Percentiles rank a stretch among this genome's conserved stretches.
Conservation (phyloP, 2,888 invertebrate species). For the Argyra leucocephala region DNA sequence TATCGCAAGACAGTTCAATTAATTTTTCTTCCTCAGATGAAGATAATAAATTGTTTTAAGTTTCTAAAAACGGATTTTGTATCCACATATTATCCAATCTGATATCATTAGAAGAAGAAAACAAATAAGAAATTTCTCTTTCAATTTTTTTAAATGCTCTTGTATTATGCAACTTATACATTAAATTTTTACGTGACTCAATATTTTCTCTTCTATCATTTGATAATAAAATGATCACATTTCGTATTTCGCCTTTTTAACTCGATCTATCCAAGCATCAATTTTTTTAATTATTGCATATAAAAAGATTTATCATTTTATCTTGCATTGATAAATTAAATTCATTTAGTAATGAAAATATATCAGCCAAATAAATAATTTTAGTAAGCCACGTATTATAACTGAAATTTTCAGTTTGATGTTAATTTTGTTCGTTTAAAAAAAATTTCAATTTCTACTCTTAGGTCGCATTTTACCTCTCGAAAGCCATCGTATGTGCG, state of each 20-base stretch:
- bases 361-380: conserved; percentile 9
- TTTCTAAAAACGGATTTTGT: conserved; percentile 10
- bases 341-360: conserved; percentile 9
- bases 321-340: conserved; percentile 3
- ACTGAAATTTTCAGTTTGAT: conserved; percentile 2
- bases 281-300: conserved; percentile 13
- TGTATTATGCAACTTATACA: conserved; percentile 5
- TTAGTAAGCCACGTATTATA: conserved; percentile 11
- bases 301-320: conserved; percentile 7
- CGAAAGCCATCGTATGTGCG: conserved; percentile 12
- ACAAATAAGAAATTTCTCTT: conserved; percentile 8
- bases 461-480: conserved; percentile 12
- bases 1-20: conserved; percentile 25
- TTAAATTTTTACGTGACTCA: background rate
- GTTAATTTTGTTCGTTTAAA: conserved; percentile 1
- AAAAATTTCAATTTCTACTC: conserved; percentile 9
- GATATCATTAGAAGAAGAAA: conserved; percentile 8
- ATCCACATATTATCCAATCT: conserved; percentile 11
- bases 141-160: conserved; percentile 9
- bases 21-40: conserved; percentile 9
- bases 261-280: conserved; percentile 10
- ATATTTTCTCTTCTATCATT: conserved; percentile 1
- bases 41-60: conserved; percentile 8
- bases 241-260: conserved; percentile 6
- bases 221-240: conserved; percentile 10